Percentiles rank a stretch among this genome's conserved stretches.
phyloP scores from a whole-genome alignment of 2,113 vertebrate species.

The Tautogolabrus adspersus region DNA sequence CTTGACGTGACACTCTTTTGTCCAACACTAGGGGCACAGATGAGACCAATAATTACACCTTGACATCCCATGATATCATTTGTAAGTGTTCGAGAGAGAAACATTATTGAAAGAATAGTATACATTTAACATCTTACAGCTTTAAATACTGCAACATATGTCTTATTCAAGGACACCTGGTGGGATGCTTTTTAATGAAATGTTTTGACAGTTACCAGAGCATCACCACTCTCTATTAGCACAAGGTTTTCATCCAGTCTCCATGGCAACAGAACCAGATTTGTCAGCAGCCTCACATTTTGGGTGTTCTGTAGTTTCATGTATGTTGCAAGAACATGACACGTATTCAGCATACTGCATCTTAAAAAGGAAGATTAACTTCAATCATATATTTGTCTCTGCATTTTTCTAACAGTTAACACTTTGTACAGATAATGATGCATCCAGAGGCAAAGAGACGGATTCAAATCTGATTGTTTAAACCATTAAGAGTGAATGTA shows the following conservation, averaged over 20 bases:
- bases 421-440: not conserved
- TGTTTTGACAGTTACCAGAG: slow-evolving; percentile 34
- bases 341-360: not conserved
- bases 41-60: not conserved
- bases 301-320: slow-evolving; percentile 1
- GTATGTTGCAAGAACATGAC: not conserved
- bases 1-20: too few relatives aligned
- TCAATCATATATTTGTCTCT: not conserved
- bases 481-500: not conserved
- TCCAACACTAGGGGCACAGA: not conserved
- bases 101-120: not conserved
- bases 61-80: not conserved
- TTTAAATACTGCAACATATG: not conserved
- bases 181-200: slow-evolving; percentile 6
- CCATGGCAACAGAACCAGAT: slow-evolving; percentile 36
- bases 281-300: slow-evolving; percentile 15
- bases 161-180: slow-evolving; percentile 1
- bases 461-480: not conserved
- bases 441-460: not conserved
- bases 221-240: slow-evolving; percentile 13
- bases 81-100: not conserved
- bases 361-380: not conserved
- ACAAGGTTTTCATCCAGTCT: slow-evolving; percentile 33
- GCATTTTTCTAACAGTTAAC: too few relatives aligned
- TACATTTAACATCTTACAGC: not conserved